These are phyloP conservation scores for Frankliniella fusca DNA, from an alignment of 2,888 invertebrate species.

Conservation along the genomic window DNA sequence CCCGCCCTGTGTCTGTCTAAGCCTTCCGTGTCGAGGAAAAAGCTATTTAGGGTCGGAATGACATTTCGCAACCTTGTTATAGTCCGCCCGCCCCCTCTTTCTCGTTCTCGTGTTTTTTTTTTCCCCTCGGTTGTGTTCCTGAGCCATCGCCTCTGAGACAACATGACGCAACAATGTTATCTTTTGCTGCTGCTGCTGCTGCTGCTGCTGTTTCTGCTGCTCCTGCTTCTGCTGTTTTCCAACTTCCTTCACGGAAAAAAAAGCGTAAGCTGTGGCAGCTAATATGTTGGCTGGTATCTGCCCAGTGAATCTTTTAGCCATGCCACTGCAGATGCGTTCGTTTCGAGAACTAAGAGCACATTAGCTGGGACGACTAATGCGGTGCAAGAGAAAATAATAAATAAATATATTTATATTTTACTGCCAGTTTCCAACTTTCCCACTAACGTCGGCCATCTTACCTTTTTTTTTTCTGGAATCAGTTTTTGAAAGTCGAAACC, in stretches of 20 bases:
- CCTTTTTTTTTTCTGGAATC: too few species aligned
- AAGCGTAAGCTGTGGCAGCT: too few species aligned
- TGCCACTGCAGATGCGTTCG: too few species aligned
- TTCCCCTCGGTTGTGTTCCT: background rate
- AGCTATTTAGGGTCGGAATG: slow-evolving; percentile 26
- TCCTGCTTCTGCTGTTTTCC: background rate
- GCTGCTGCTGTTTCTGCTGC: background rate
- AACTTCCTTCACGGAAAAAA: background rate
- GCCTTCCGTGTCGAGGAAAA: slow-evolving; percentile 25
- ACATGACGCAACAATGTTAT: slow-evolving; percentile 25
- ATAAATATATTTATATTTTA: too few species aligned
- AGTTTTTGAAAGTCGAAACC: too few species aligned
- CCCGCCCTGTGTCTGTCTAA: background rate
- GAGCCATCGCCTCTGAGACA: slow-evolving; percentile 16
- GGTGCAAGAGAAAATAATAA: too few species aligned
- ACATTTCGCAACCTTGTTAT: slow-evolving; percentile 22
- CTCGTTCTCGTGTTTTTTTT: slow-evolving; percentile 2
- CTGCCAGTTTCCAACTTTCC: too few species aligned
- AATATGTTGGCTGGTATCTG: too few species aligned
- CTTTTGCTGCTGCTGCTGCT: background rate
- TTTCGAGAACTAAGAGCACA: too few species aligned
- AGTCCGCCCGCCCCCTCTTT: background rate
- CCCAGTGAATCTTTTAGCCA: too few species aligned
- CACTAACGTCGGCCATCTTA: too few species aligned
- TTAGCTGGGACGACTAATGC: too few species aligned